These are phyloP conservation scores for Graptemys geographica DNA, from an alignment of 2,797 vertebrate species.

Conservation along the genomic window DNA sequence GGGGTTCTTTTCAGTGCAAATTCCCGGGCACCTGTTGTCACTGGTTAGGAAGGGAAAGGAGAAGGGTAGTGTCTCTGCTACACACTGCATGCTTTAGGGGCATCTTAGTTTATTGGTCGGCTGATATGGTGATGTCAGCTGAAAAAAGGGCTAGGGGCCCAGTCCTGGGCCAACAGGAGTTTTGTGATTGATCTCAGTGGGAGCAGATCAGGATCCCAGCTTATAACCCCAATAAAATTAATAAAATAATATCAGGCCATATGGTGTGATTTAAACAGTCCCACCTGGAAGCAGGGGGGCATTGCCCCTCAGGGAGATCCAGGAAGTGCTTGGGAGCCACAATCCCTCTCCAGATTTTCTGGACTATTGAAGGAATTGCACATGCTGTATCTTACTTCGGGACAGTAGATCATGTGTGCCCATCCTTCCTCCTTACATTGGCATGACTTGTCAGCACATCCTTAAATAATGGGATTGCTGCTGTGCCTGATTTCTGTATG, in stretches of 20 bases:
- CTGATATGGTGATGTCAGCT: background rate
- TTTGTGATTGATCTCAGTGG: background rate
- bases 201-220: background rate
- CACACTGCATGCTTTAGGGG: accelerated
- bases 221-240: background rate
- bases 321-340: background rate
- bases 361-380: background rate
- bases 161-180: background rate
- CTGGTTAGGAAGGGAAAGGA: background rate
- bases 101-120: background rate
- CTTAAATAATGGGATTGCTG: background rate
- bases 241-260: background rate
- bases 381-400: background rate
- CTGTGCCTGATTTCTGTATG: background rate
- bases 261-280: background rate
- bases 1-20: accelerated
- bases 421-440: background rate
- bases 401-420: background rate
- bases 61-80: background rate
- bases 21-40: background rate
- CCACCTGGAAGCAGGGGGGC: no score
- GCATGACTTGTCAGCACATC: background rate
- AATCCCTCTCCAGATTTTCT: background rate
- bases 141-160: background rate
- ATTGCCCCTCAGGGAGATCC: background rate